These are phyloP conservation scores for Pseudomyrmex pallidus DNA, from an alignment of 1,140 invertebrate genomes.

Conservation along the genomic window DNA sequence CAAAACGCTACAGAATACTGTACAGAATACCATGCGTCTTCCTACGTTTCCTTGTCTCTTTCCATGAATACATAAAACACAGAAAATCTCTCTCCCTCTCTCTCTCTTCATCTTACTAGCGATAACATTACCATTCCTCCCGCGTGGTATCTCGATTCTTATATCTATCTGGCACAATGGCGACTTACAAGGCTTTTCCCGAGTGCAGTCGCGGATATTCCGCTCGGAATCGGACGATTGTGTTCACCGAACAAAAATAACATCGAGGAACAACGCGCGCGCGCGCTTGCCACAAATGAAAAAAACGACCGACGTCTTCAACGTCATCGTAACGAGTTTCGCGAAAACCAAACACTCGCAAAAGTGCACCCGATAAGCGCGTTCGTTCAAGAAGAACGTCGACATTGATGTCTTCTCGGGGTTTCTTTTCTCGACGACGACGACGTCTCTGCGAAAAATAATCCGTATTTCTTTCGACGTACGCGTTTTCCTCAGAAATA, in stretches of 20 bases:
- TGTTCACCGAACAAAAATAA: background rate
- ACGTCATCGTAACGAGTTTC: background rate
- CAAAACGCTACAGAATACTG: background rate
- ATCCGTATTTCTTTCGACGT: conserved; percentile 5
- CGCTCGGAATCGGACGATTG: background rate
- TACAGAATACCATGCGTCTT: background rate
- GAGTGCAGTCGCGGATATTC: conserved; percentile 19
- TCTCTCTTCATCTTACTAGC: conserved; percentile 52
- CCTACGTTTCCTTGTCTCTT: background rate
- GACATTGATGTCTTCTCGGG: background rate
- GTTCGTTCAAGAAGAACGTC: background rate
- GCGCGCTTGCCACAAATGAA: background rate
- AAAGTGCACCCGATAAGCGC: background rate
- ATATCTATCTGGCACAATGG: conserved; percentile 14
- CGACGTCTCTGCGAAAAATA: background rate
- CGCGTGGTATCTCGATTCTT: conserved; percentile 69
- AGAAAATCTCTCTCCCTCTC: background rate
- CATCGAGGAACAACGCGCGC: background rate
- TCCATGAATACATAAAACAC: conserved; percentile 19
- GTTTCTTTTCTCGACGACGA: too few relatives aligned
- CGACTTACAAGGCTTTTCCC: background rate
- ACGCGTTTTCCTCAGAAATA: conserved; percentile 2
- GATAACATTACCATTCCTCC: conserved; percentile 70
- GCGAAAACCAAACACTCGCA: background rate
- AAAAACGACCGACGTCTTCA: conserved; percentile 26